These are phyloP conservation scores for Clivina fossor DNA, from an alignment of 2,888 invertebrate genomes.

Conservation along the genomic window DNA sequence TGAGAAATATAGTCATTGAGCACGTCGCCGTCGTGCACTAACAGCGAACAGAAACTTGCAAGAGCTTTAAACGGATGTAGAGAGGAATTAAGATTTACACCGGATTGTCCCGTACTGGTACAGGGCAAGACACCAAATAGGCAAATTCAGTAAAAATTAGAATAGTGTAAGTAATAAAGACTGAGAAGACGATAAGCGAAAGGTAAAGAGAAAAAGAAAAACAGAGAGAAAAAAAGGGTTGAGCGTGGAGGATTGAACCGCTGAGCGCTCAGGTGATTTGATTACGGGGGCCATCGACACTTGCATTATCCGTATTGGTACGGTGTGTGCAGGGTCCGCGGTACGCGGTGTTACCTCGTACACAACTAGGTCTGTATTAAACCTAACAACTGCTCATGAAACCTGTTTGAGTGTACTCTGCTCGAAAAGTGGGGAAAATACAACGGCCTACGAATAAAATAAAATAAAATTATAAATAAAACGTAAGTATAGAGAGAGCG, in stretches of 20 bases:
- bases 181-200: no score
- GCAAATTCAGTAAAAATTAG: no score
- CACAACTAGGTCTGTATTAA: constrained; percentile 41
- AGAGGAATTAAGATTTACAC: no score
- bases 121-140: no score
- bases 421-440: constrained; percentile 44
- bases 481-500: constrained; percentile 47
- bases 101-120: no score
- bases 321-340: constrained; percentile 1
- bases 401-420: constrained; percentile 41
- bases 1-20: no score
- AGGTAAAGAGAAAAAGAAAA: no score
- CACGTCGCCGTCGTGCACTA: no score
- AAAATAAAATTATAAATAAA: constrained; percentile 49
- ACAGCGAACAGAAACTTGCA: no score
- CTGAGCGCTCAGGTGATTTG: constrained; percentile 17
- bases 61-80: no score
- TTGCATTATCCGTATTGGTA: constrained; percentile 1
- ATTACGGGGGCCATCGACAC: constrained; percentile 22
- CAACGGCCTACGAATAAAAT: constrained; percentile 44
- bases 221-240: no score
- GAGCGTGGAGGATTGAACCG: neutral
- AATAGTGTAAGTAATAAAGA: no score
- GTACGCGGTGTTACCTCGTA: constrained; percentile 33
- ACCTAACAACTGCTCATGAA: constrained; percentile 41